Base-by-base conservation (phyloP, 2,797 vertebrate species). In the Morus bassanus region DNA sequence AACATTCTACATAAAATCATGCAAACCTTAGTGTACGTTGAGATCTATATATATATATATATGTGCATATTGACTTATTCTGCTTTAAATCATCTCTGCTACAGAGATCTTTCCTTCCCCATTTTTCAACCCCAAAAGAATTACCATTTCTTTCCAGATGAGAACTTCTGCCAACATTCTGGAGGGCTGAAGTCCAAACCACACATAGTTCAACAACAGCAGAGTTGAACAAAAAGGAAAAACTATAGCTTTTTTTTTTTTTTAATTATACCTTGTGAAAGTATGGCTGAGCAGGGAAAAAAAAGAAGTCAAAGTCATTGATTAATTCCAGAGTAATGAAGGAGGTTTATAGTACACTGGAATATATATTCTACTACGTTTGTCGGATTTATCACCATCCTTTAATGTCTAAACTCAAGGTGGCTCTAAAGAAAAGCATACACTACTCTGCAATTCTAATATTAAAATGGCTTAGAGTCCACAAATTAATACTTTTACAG, bases 121-220 rank as follows among this genome's bases (percentile, higher is more conserved):
- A 3, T 43, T 95, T 77, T 64, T 96, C 95, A 96, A 79, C 94
- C 92, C 96, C 78, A 37, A 65, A 95, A 95, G 93, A 94, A 94
- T 96, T 94, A 96, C 95, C 85, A 37, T 88, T 97, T 94, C 92
- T 97, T 97, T 97, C 97, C 97, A 97, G 94, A 96, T 95, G 39
- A 77, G 87, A 91, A 85, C 68, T 81, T 67, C 95, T 91, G 96
- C 93, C 96, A 97, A 96, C 85, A 96, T 84, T 95, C 92, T 89
- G 56, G 61, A 95, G 82, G 96, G 95, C 93, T 85, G 53, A 48
- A 88, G 76, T 93, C 96, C 96, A 97, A 97, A 93, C 92, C 94
- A 96, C 93, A 88, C 87, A 96, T 86, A 96, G 94, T 18, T 96
- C 93, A 91, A 93, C 91, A 96, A 94, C 88, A 96, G 94, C 93